These are phyloP conservation scores for Caiman crocodilus DNA, from an alignment of 2,797 vertebrate genomes.

Conservation along the genomic window DNA sequence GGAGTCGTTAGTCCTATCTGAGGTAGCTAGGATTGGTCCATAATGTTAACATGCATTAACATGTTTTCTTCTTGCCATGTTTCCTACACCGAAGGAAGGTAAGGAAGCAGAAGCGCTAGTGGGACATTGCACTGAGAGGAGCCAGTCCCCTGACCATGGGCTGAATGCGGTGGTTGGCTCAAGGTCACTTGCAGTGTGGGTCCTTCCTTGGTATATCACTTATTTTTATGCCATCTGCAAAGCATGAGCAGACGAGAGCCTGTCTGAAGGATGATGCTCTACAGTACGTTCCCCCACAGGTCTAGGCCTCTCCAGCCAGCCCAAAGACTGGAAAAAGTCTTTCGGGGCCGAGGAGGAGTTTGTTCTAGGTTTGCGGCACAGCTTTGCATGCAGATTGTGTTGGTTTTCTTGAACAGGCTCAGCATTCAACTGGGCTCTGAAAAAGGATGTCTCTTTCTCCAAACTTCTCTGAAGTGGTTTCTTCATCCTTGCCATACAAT, in stretches of 20 bases:
- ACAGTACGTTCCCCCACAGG: too few species aligned
- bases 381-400: neutral
- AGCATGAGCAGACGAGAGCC: neutral
- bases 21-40: neutral
- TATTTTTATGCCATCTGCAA: neutral
- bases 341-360: neutral
- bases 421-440: accelerated
- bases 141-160: too few species aligned
- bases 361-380: neutral
- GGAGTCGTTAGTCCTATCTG: neutral
- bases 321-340: neutral
- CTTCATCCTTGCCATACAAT: accelerated
- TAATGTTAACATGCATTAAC: neutral
- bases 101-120: neutral
- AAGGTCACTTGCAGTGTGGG: neutral
- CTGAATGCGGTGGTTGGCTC: neutral
- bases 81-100: neutral
- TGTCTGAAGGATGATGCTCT: too few species aligned
- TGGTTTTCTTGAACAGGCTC: accelerated
- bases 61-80: neutral
- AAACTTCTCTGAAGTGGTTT: neutral
- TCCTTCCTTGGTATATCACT: neutral
- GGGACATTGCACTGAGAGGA: neutral
- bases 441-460: neutral
- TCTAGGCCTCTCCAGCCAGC: neutral